phyloP scores from a whole-genome alignment of 2,888 invertebrate species.

The Hirtodrosophila duncani region DNA sequence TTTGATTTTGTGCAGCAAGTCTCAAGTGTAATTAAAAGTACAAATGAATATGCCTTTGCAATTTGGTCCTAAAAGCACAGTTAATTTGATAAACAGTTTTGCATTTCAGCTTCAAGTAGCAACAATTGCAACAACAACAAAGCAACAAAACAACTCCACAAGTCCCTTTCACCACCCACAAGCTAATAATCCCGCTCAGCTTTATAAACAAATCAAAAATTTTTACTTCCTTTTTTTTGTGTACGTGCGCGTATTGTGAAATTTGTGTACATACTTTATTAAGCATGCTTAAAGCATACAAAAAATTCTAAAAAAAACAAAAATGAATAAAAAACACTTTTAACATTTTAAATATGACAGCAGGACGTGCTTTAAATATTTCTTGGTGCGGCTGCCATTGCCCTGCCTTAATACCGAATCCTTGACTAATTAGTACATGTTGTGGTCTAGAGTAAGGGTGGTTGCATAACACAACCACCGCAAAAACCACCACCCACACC shows the following conservation, averaged over 20 bases:
- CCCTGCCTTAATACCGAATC: conserved; percentile 37
- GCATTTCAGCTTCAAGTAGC: conserved; percentile 4
- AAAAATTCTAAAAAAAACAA: conserved; percentile 13
- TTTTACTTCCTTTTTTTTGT: conserved; percentile 18
- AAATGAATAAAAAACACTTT: conserved; percentile 25
- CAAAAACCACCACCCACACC: not conserved
- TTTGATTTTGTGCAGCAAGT: conserved; percentile 57
- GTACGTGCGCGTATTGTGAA: conserved; percentile 52
- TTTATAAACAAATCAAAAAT: conserved; percentile 28
- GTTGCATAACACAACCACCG: not conserved
- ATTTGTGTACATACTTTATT: conserved; percentile 7
- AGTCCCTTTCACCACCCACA: conserved; percentile 4
- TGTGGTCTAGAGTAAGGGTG: conserved; percentile 4
- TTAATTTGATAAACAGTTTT: conserved; percentile 40
- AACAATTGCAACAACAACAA: too few relatives aligned
- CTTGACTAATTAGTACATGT: conserved; percentile 58
- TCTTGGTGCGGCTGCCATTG: conserved; percentile 6
- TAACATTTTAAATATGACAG: conserved; percentile 42
- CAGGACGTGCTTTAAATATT: conserved; percentile 45
- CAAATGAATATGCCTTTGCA: conserved; percentile 40
- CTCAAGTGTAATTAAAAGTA: conserved; percentile 61
- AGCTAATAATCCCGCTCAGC: too few relatives aligned
- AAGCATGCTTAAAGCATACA: not conserved
- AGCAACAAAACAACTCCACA: too few relatives aligned
- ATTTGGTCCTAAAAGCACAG: conserved; percentile 26